Conservation (phyloP, 2,113 vertebrate species). For the Panthera uncia region DNA sequence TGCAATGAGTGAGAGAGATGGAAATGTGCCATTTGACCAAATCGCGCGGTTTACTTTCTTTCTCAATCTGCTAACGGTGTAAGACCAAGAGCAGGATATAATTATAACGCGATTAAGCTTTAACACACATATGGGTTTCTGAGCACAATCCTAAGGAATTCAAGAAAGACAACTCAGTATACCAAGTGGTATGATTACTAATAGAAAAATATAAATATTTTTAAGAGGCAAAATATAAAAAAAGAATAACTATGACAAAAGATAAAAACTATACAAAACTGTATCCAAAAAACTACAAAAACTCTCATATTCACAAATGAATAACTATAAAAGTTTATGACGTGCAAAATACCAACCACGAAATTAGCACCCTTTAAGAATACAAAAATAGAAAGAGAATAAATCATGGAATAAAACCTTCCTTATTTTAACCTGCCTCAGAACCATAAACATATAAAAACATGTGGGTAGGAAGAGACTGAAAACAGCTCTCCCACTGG, state of each 20-base stretch:
- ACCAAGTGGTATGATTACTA: neutral
- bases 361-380: constrained; percentile 16
- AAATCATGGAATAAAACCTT: neutral
- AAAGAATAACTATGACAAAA: neutral
- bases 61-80: neutral
- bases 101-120: neutral
- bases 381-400: neutral
- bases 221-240: neutral
- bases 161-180: neutral
- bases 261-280: neutral
- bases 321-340: neutral
- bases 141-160: neutral
- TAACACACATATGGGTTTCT: neutral
- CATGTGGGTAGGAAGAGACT: neutral
- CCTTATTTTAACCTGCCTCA: neutral
- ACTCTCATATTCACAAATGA: neutral
- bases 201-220: neutral
- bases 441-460: neutral
- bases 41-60: neutral
- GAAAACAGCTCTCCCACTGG: neutral
- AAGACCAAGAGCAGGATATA: neutral
- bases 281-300: neutral
- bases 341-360: neutral
- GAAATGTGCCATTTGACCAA: fast-evolving
- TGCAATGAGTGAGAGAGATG: too few species aligned